These are phyloP conservation scores for Cryptomyrus ogoouensis DNA, from an alignment of 2,113 vertebrate species.

Conservation along the genomic window DNA sequence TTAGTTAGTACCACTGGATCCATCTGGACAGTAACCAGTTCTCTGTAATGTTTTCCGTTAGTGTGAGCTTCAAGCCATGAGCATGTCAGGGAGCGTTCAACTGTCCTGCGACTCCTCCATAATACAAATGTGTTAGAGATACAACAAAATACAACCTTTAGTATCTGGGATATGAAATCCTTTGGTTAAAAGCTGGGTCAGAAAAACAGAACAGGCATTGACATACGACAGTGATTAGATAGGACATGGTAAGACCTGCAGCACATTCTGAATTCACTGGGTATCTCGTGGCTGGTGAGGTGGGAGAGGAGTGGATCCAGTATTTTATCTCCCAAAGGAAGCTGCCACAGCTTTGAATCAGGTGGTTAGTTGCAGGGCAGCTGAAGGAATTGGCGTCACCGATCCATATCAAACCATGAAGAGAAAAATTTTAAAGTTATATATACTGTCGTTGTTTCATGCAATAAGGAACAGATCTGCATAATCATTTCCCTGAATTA, in stretches of 20 bases:
- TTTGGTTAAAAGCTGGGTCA: background rate
- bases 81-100: background rate
- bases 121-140: background rate
- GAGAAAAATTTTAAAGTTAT: background rate
- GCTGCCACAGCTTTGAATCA: conserved; percentile 43
- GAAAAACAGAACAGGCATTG: background rate
- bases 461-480: background rate
- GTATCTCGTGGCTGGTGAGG: background rate
- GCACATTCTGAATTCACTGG: background rate
- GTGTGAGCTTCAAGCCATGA: background rate
- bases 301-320: conserved; percentile 23
- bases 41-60: background rate
- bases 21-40: background rate
- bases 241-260: background rate
- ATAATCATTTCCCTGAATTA: background rate
- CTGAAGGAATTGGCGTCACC: conserved; percentile 22
- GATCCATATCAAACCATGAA: background rate
- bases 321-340: conserved; percentile 42
- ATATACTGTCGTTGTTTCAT: background rate
- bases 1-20: background rate
- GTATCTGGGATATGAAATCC: background rate
- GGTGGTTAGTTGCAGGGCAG: conserved; percentile 47
- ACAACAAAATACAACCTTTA: background rate
- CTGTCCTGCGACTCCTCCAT: background rate
- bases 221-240: background rate